Evolutionary conservation across 2,113 vertebrate species (phyloP).

Genomic region (Labrus mixtus): DNA sequence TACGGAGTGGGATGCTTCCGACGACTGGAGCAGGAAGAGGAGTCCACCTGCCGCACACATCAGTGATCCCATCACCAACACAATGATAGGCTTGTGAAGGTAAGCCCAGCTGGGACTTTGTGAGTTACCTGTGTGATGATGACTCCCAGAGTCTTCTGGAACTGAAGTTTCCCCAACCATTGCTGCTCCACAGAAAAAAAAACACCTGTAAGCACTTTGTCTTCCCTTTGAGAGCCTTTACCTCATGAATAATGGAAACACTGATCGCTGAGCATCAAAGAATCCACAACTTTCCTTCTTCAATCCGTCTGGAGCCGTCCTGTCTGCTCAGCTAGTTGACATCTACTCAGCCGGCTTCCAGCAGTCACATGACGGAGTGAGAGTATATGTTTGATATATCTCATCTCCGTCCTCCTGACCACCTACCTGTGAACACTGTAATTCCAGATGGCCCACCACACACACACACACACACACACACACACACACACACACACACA

Average conservation of each 20-base stretch:
- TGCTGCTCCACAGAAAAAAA: not conserved
- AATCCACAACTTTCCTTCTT: not conserved
- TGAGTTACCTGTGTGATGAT: not conserved
- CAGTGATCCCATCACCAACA: constrained; percentile 65
- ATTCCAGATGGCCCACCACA: constrained; percentile 62
- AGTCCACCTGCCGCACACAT: constrained; percentile 50
- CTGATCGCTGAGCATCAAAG: not conserved
- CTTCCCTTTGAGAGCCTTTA: not conserved
- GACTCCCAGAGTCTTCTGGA: constrained; percentile 24
- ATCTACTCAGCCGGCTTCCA: not conserved
- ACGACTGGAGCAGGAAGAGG: constrained; percentile 63
- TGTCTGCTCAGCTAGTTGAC: not conserved
- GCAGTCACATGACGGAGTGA: constrained; percentile 7
- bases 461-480: too few species aligned
- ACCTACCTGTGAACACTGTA: constrained; percentile 46
- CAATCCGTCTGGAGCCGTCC: too few species aligned
- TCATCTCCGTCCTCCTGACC: constrained; percentile 14
- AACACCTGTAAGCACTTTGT: not conserved
- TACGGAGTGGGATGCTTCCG: constrained; percentile 44
- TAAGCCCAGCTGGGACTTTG: constrained; percentile 55
- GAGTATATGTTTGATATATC: constrained; percentile 23
- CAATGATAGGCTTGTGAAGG: constrained; percentile 76
- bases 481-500: too few species aligned
- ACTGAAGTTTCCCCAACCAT: constrained; percentile 51
- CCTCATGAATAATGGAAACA: constrained; percentile 5